Evolutionary conservation across 2,113 vertebrate species (phyloP).

Genomic region (Cercocebus atys): DNA sequence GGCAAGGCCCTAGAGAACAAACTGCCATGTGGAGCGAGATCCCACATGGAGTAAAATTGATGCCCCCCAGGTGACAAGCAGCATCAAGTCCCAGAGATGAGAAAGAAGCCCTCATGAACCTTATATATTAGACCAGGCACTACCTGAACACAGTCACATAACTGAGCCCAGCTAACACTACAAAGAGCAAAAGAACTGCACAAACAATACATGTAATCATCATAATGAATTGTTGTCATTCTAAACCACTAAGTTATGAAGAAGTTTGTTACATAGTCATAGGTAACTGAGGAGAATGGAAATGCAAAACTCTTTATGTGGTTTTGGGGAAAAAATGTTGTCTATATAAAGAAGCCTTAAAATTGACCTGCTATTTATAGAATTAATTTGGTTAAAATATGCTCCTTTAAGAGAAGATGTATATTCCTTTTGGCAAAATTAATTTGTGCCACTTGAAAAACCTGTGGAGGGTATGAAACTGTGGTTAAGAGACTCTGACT

Average conservation of each 20-base stretch:
- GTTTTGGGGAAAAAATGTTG: conserved; percentile 59
- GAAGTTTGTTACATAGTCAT: conserved; percentile 8
- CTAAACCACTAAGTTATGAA: background rate
- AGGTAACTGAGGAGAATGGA: background rate
- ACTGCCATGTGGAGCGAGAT: background rate
- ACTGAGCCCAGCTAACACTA: background rate
- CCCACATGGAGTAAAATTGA: background rate
- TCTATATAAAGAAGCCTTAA: conserved; percentile 71
- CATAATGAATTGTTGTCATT: conserved; percentile 4
- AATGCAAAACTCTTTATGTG: conserved; percentile 55
- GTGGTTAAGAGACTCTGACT: conserved; percentile 66
- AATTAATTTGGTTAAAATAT: conserved; percentile 70
- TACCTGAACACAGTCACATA: background rate
- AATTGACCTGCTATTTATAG: conserved; percentile 79
- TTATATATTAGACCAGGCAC: background rate
- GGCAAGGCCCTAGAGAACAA: background rate
- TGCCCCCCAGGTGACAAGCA: background rate
- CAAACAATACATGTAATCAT: background rate
- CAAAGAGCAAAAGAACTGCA: background rate
- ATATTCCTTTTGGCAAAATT: conserved; percentile 63
- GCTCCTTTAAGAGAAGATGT: conserved; percentile 70
- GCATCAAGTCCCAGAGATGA: background rate
- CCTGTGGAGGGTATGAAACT: conserved; percentile 25
- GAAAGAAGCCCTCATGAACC: background rate
- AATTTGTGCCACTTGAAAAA: conserved; percentile 70